A percentile compares a stretch with the other conserved stretches of the same genome.
phyloP scores from a whole-genome alignment of 2,797 vertebrate species.

The Geotrypetes seraphini region DNA sequence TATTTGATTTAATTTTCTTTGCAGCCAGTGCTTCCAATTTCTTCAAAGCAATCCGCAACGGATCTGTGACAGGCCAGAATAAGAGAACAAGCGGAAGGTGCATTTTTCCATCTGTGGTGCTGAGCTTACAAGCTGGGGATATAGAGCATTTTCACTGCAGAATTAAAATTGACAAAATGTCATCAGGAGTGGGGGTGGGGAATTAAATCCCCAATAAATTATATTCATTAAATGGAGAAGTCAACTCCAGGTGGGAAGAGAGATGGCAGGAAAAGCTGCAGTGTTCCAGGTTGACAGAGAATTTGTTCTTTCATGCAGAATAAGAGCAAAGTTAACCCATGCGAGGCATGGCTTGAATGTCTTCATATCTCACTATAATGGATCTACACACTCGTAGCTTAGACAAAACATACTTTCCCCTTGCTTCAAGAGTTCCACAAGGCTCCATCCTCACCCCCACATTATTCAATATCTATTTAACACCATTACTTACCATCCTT shows the following conservation, averaged over 20 bases:
- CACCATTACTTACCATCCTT: too few species aligned
- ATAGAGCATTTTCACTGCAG: constrained; percentile 25
- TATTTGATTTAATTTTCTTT: not conserved
- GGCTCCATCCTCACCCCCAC: too few species aligned
- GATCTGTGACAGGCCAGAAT: not conserved
- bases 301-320: not conserved
- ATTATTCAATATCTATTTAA: too few species aligned
- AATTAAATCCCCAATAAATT: constrained; percentile 19
- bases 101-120: constrained; percentile 15
- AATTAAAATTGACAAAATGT: constrained; percentile 35
- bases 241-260: not conserved
- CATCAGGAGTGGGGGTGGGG: constrained; percentile 2
- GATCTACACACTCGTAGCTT: too few species aligned
- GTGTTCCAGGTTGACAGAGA: constrained; percentile 1
- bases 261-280: not conserved
- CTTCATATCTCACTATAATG: too few species aligned
- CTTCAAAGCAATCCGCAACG: constrained; percentile 3
- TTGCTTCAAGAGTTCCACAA: too few species aligned
- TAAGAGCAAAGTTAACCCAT: not conserved
- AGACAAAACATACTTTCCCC: too few species aligned
- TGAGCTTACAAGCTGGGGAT: too few species aligned
- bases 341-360: not conserved
- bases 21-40: not conserved
- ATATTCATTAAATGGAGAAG: constrained; percentile 6
- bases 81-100: not conserved